Conservation (phyloP, 1,140 invertebrate species). For the Archegozetes longisetosus region DNA sequence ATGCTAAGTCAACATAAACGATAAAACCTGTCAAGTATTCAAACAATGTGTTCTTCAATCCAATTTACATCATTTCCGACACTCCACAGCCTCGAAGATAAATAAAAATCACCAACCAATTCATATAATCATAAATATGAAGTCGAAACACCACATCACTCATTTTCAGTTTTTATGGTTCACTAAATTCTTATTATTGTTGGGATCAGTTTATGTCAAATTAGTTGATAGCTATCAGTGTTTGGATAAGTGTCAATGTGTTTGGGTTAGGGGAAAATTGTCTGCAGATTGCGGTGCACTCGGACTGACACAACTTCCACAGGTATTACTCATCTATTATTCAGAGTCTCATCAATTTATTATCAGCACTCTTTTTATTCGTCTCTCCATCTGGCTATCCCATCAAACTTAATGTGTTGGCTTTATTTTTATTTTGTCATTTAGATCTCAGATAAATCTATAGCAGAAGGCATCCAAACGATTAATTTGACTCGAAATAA, state of each 20-base stretch:
- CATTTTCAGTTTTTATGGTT: no score
- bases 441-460: background rate
- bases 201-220: background rate
- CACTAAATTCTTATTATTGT: background rate
- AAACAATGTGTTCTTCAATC: no score
- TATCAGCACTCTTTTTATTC: background rate
- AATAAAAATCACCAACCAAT: no score
- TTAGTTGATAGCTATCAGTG: background rate
- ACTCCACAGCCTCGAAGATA: no score
- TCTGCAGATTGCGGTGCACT: background rate
- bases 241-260: background rate
- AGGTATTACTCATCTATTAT: background rate
- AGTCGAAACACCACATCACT: no score
- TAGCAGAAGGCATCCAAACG: conserved; percentile 56
- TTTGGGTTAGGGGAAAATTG: background rate
- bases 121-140: no score
- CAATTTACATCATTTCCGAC: no score
- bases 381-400: background rate
- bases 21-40: no score
- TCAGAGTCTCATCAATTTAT: no score
- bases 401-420: no score
- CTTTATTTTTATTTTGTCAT: background rate
- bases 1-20: no score
- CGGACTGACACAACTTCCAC: background rate
- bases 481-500: conserved; percentile 71